These are phyloP conservation scores for Acanthaster planci DNA, from an alignment of 35 echinoderm and acorn worm species.

Conservation along the genomic window DNA sequence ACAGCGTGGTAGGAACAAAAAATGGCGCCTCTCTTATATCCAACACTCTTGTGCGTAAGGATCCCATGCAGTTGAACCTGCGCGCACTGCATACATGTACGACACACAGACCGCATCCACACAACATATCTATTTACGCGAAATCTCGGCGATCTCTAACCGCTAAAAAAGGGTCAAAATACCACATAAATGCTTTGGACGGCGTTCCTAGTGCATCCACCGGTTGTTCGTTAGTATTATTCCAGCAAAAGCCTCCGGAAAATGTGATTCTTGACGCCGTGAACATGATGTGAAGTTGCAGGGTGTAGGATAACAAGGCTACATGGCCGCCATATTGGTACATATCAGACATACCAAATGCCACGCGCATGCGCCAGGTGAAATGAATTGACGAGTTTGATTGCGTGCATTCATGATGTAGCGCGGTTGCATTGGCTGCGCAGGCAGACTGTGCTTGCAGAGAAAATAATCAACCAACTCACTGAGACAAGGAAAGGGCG, in stretches of 20 bases:
- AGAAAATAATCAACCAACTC: not conserved
- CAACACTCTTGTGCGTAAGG: not conserved
- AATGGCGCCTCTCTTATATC: slow-evolving; percentile 12
- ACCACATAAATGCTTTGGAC: slow-evolving; percentile 10
- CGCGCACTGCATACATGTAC: not conserved
- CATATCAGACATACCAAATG: slow-evolving; percentile 45
- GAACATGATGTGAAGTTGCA: slow-evolving; percentile 33
- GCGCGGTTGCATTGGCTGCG: slow-evolving; percentile 10
- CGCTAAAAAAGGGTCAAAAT: slow-evolving; percentile 10
- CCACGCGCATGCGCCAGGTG: slow-evolving; percentile 39
- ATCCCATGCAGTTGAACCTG: slow-evolving; percentile 2
- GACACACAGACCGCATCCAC: not conserved
- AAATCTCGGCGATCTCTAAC: not conserved
- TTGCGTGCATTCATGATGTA: slow-evolving; percentile 10
- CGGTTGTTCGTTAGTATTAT: slow-evolving; percentile 4
- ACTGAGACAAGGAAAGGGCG: no score
- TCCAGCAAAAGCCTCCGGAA: slow-evolving; percentile 8
- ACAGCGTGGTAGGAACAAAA: slow-evolving; percentile 12
- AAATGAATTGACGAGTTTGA: slow-evolving; percentile 41
- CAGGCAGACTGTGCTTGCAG: not conserved
- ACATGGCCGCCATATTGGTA: slow-evolving; percentile 50
- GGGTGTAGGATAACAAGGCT: not conserved
- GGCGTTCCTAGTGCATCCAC: slow-evolving; percentile 20
- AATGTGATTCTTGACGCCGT: slow-evolving; percentile 9
- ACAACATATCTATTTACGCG: slow-evolving; percentile 29